Conservation (phyloP, 1,140 invertebrate genomes). For the Brachionus paranguensis region DNA sequence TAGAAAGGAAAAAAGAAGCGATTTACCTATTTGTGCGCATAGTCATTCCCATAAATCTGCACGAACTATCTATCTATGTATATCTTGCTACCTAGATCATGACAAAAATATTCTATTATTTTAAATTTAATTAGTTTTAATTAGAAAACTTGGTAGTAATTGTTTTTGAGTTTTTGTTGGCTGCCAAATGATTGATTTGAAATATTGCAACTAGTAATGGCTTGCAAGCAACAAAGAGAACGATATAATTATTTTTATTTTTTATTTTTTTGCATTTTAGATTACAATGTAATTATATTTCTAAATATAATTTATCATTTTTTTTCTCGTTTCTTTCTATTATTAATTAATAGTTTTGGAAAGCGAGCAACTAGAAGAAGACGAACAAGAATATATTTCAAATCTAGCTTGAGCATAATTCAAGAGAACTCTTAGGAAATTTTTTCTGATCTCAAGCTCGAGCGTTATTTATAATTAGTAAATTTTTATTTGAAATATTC, state of each 20-base stretch:
- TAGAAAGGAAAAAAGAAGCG: neutral
- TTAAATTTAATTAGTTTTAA: slow-evolving; percentile 22
- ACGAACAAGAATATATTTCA: slow-evolving; percentile 2
- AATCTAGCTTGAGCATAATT: neutral
- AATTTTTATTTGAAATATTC: slow-evolving; percentile 23
- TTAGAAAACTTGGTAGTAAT: neutral
- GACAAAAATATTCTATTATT: neutral
- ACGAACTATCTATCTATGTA: neutral
- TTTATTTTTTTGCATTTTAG: slow-evolving; percentile 27
- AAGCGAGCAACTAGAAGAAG: neutral
- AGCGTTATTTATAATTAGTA: slow-evolving; percentile 34
- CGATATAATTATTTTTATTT: slow-evolving; percentile 23
- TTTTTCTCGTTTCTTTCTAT: slow-evolving; percentile 7
- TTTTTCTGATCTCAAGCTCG: neutral
- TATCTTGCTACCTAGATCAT: neutral
- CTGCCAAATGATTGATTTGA: slow-evolving; percentile 31
- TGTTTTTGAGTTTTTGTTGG: neutral
- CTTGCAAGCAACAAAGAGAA: slow-evolving; percentile 3
- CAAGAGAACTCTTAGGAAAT: neutral
- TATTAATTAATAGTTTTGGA: slow-evolving; percentile 33
- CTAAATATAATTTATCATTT: slow-evolving; percentile 35
- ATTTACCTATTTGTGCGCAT: neutral
- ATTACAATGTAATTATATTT: slow-evolving; percentile 35
- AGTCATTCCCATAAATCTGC: neutral
- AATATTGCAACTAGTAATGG: slow-evolving; percentile 10